These are phyloP conservation scores for Scalopus aquaticus DNA, from an alignment of 2,113 vertebrate species.

Conservation along the genomic window DNA sequence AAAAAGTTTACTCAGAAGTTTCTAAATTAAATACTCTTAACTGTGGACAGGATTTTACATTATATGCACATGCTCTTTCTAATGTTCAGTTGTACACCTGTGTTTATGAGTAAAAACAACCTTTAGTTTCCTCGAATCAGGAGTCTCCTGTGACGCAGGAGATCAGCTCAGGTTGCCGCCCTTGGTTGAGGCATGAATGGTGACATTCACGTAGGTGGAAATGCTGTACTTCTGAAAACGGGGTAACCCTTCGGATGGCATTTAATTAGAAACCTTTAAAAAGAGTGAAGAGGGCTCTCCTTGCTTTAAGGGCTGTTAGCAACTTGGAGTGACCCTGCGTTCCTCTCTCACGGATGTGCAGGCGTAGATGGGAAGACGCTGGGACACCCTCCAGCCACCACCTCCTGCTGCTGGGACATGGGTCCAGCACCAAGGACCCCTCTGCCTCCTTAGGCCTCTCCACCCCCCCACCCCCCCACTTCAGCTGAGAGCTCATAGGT, in stretches of 20 bases:
- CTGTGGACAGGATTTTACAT: neutral
- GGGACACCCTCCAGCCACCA: no score
- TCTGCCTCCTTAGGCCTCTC: no score
- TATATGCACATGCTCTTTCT: neutral
- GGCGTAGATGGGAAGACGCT: no score
- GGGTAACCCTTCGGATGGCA: neutral
- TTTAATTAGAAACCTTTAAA: neutral
- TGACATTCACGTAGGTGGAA: neutral
- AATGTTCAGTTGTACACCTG: rapidly evolving
- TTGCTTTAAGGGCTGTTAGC: neutral
- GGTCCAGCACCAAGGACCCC: no score
- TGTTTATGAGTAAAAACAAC: neutral
- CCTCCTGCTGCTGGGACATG: no score
- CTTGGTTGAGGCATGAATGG: neutral
- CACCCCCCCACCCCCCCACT: no score
- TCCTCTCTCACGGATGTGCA: rapidly evolving
- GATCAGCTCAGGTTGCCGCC: neutral
- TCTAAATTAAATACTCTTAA: neutral
- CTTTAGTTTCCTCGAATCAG: neutral
- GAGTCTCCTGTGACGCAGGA: neutral
- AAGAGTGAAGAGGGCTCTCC: neutral
- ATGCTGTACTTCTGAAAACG: neutral
- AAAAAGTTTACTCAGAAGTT: neutral
- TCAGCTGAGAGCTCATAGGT: no score
- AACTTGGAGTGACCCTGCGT: rapidly evolving